These are phyloP conservation scores for Andrena hattorfiana DNA, from an alignment of 2,888 invertebrate species.

Conservation along the genomic window DNA sequence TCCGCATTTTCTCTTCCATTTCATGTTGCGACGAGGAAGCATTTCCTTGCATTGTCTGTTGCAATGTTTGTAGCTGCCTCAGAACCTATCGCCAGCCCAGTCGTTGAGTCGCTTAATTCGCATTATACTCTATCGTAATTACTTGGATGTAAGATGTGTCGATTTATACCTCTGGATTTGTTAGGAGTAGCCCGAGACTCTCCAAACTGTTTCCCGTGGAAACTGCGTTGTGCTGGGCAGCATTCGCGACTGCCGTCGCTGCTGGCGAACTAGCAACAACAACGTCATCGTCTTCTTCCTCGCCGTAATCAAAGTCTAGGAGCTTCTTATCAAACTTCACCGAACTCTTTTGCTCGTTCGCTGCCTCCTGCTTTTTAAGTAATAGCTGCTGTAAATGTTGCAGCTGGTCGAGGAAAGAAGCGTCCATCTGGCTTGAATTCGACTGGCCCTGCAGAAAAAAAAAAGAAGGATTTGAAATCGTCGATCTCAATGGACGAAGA, in stretches of 20 bases:
- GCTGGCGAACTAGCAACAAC: constrained; percentile 84
- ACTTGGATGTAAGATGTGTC: constrained; percentile 40
- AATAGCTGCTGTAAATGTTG: constrained; percentile 88
- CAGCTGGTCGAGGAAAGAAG: constrained; percentile 86
- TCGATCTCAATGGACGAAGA: not conserved
- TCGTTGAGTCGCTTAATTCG: not conserved
- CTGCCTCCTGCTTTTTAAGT: constrained; percentile 84
- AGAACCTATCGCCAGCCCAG: constrained; percentile 87
- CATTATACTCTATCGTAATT: not conserved
- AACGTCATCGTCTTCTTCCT: constrained; percentile 93
- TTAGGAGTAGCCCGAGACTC: constrained; percentile 81
- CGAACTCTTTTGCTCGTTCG: constrained; percentile 84
- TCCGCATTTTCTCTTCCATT: constrained; percentile 89
- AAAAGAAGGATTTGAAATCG: not conserved
- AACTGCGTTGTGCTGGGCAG: constrained; percentile 75
- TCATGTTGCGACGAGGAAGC: constrained; percentile 86
- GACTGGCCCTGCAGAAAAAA: constrained; percentile 76
- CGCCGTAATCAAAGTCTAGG: constrained; percentile 96
- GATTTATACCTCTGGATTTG: constrained; percentile 82
- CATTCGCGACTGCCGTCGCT: constrained; percentile 76
- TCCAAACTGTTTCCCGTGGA: constrained; percentile 79
- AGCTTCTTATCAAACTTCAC: constrained; percentile 94
- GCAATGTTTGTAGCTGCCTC: constrained; percentile 94
- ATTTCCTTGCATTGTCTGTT: constrained; percentile 84
- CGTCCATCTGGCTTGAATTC: constrained; percentile 81